A percentile compares a stretch with the other conserved stretches of the same genome.
Evolutionary conservation across 2,113 vertebrate species (phyloP).

Genomic region (Poeciliopsis retropinna): DNA sequence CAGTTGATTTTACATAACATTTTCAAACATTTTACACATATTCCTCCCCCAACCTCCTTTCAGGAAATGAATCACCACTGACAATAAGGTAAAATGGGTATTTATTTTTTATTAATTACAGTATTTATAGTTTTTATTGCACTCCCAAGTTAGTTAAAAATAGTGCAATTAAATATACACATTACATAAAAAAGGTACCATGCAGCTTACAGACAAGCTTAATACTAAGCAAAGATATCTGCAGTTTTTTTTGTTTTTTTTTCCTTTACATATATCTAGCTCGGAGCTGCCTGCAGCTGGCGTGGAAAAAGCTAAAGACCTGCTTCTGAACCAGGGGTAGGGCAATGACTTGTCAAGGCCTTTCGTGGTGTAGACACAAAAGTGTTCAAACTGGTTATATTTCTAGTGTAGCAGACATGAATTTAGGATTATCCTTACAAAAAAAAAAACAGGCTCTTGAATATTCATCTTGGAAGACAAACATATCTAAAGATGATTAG

Average conservation of each 20-base stretch:
- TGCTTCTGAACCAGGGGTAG: conserved; percentile 52
- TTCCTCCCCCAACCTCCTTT: too few species aligned
- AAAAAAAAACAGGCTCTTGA: conserved; percentile 23
- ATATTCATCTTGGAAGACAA: conserved; percentile 18
- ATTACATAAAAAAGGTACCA: conserved; percentile 78
- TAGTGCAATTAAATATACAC: conserved; percentile 82
- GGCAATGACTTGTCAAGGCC: conserved; percentile 63
- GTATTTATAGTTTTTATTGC: conserved; percentile 84
- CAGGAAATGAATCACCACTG: conserved; percentile 2
- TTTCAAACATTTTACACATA: too few species aligned
- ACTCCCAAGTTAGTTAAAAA: conserved; percentile 83
- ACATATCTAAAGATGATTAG: conserved; percentile 19
- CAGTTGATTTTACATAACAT: too few species aligned
- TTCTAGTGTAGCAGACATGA: conserved; percentile 43
- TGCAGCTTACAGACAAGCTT: conserved; percentile 75
- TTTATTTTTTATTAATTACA: conserved; percentile 80
- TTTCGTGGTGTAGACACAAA: conserved; percentile 32
- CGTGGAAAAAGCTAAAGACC: conserved; percentile 70
- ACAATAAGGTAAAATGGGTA: conserved; percentile 65
- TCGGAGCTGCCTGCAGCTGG: conserved; percentile 86
- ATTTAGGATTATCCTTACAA: conserved; percentile 37
- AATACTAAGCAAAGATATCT: conserved; percentile 68
- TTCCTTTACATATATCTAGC: conserved; percentile 45
- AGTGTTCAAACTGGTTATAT: conserved; percentile 37
- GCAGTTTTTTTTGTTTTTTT: conserved; percentile 37